Conservation (phyloP, 2,888 invertebrate species). For the Esperia sulphurella region DNA sequence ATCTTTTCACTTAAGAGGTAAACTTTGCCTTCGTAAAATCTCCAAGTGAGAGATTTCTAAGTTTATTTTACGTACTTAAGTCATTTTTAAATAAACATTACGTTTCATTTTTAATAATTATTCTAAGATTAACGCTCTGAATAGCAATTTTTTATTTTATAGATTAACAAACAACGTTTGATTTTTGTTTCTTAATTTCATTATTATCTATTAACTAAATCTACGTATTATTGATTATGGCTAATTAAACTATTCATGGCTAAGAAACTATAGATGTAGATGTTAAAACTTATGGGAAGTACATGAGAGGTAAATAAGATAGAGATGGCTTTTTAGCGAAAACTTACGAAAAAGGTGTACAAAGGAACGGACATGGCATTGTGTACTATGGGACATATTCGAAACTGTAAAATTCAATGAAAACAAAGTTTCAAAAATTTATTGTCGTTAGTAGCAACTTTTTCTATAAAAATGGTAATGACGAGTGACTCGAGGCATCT, state of each 20-base stretch:
- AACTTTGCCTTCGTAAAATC: conserved; percentile 46
- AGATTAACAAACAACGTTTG: conserved; percentile 76
- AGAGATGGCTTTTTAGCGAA: conserved; percentile 28
- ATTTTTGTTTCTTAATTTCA: conserved; percentile 49
- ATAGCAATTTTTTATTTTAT: conserved; percentile 69
- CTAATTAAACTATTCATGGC: conserved; percentile 59
- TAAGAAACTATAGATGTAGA: conserved; percentile 49
- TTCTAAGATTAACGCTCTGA: conserved; percentile 73
- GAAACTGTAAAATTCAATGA: neutral
- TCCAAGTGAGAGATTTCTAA: conserved; percentile 27
- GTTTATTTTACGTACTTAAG: conserved; percentile 37
- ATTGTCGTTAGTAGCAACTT: conserved; percentile 54
- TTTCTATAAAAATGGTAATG: conserved; percentile 25
- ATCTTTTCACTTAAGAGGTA: conserved; percentile 22
- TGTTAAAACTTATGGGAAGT: conserved; percentile 28
- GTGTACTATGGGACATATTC: conserved; percentile 1
- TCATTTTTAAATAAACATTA: conserved; percentile 59
- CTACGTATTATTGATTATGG: conserved; percentile 61
- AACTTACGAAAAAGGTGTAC: conserved; percentile 31
- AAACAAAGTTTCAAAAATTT: conserved; percentile 30
- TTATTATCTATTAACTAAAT: conserved; percentile 46
- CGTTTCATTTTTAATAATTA: conserved; percentile 46
- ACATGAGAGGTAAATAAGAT: conserved; percentile 29
- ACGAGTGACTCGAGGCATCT: conserved; percentile 46
- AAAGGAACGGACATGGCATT: conserved; percentile 50